These are phyloP conservation scores for Chydorus sphaericus DNA, from an alignment of 2,888 invertebrate species.

Conservation along the genomic window DNA sequence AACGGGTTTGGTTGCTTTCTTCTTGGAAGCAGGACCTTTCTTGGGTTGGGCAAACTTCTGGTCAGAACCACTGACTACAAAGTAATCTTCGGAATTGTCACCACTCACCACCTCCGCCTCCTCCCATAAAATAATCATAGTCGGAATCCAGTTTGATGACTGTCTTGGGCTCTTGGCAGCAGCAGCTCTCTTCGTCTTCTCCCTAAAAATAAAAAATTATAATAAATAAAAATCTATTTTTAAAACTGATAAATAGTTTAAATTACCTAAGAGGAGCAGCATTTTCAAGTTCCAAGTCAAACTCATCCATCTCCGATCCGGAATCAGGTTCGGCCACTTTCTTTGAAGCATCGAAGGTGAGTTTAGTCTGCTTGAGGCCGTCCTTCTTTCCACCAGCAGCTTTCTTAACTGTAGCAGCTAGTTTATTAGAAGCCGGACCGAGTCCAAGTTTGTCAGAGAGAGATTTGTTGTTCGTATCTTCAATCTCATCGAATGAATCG, in stretches of 20 bases:
- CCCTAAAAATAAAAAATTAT: constrained; percentile 17
- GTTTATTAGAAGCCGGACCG: too few species aligned
- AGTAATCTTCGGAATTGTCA: not conserved
- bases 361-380: constrained; percentile 54
- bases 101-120: not conserved
- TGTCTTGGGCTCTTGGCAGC: too few species aligned
- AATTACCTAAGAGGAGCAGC: constrained; percentile 13
- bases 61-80: constrained; percentile 11
- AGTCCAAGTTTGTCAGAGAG: constrained; percentile 37
- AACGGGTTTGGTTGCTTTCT: not conserved
- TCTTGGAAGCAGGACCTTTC: constrained; percentile 13
- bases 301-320: constrained; percentile 17
- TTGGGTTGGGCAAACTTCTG: constrained; percentile 8
- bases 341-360: constrained; percentile 42
- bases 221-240: not conserved
- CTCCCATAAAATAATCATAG: not conserved
- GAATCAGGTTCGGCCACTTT: constrained; percentile 21
- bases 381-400: constrained; percentile 23
- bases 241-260: not conserved
- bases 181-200: constrained; percentile 5
- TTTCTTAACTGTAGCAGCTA: too few species aligned
- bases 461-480: constrained; percentile 33
- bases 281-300: constrained; percentile 12
- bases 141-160: not conserved
- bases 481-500: constrained; percentile 50